Percentiles rank a stretch among this genome's conserved stretches.
phyloP scores from a whole-genome alignment of 64 coral and sea anemone species.

The Actinia equina region DNA sequence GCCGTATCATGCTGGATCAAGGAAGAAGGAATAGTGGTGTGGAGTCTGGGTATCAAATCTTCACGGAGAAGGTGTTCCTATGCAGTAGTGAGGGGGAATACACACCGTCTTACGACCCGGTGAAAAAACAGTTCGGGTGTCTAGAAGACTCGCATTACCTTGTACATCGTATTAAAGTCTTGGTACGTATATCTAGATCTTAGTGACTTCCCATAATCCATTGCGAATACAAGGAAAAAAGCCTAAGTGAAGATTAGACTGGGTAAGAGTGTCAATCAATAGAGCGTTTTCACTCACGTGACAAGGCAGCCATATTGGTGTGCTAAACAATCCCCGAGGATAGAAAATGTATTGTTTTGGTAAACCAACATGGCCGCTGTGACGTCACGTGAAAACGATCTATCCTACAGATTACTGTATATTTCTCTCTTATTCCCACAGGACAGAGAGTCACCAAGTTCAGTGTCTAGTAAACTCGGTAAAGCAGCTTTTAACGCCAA shows the following conservation, averaged over 20 bases:
- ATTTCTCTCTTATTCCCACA: not conserved
- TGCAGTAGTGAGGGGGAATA: slow-evolving; percentile 74
- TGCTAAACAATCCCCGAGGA: no score
- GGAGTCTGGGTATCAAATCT: slow-evolving; percentile 54
- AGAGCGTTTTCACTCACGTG: no score
- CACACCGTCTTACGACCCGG: slow-evolving; percentile 76
- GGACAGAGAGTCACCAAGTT: slow-evolving; percentile 67
- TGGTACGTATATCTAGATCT: slow-evolving; percentile 50
- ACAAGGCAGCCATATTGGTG: no score
- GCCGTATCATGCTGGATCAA: slow-evolving; percentile 64
- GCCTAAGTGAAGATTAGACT: no score
- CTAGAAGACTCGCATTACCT: slow-evolving; percentile 67
- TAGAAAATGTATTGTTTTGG: no score
- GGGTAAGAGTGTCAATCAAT: no score
- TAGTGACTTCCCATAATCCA: no score
- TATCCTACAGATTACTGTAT: not conserved
- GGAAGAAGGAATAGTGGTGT: not conserved
- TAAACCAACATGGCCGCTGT: no score
- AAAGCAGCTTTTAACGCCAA: slow-evolving; percentile 67
- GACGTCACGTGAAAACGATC: no score
- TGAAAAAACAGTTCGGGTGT: slow-evolving; percentile 75
- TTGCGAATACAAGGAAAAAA: no score
- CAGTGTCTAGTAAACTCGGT: slow-evolving; percentile 53
- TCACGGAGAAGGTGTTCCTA: slow-evolving; percentile 75
- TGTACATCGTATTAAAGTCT: slow-evolving; percentile 73